These are phyloP conservation scores for Aphelenchoides avenae DNA, from an alignment of 1,140 invertebrate species.

Conservation along the genomic window DNA sequence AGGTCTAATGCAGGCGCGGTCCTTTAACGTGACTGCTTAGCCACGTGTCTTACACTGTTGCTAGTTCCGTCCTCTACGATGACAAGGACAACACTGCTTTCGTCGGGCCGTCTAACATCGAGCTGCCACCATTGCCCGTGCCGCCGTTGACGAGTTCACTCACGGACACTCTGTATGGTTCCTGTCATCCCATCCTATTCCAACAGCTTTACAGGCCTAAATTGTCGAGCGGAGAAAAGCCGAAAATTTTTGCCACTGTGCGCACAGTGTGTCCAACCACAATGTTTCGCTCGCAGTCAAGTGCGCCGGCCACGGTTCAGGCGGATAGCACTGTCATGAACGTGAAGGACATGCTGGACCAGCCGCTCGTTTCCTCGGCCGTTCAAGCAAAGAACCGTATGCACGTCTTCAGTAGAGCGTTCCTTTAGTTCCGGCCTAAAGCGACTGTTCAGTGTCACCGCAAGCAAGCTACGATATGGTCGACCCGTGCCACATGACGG, in stretches of 20 bases:
- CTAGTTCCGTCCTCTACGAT: slow-evolving; percentile 48
- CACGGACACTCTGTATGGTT: neutral
- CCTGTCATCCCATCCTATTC: neutral
- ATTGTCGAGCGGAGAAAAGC: neutral
- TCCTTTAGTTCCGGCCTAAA: slow-evolving; percentile 1
- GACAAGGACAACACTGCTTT: slow-evolving; percentile 13
- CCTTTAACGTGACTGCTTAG: too few relatives aligned
- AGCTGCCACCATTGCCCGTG: slow-evolving; percentile 34
- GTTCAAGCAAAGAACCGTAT: slow-evolving; percentile 39
- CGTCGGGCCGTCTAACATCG: slow-evolving; percentile 17
- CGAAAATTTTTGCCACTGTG: slow-evolving; percentile 18
- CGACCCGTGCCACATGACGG: slow-evolving; percentile 33
- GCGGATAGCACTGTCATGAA: slow-evolving; percentile 40
- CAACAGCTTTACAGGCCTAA: neutral
- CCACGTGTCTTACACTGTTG: slow-evolving; percentile 57
- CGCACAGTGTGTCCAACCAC: slow-evolving; percentile 34
- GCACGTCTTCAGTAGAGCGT: slow-evolving; percentile 4
- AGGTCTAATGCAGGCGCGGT: too few relatives aligned
- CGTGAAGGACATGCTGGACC: slow-evolving; percentile 41
- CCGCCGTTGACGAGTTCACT: slow-evolving; percentile 9
- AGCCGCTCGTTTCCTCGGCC: slow-evolving; percentile 40
- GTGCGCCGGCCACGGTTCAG: slow-evolving; percentile 42
- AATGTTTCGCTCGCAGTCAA: slow-evolving; percentile 2
- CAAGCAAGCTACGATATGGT: slow-evolving; percentile 33
- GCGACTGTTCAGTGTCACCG: slow-evolving; percentile 26